Evolutionary conservation across 64 coral and sea anemone species (phyloP).

Genomic region (Montipora efflorescens): DNA sequence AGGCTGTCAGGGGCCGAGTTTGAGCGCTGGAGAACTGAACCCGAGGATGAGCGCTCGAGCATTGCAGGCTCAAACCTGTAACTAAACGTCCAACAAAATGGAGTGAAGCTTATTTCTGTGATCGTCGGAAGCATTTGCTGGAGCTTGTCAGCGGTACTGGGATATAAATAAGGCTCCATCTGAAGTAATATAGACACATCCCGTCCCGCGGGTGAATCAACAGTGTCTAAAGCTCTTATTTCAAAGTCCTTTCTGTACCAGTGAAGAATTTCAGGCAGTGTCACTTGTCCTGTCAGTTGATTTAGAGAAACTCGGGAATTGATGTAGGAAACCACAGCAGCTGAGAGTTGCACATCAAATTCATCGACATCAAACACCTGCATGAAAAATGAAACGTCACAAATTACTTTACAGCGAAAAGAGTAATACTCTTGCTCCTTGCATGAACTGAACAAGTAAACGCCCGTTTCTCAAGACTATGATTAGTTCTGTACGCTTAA

Average conservation of each 20-base stretch:
- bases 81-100: conserved; percentile 90
- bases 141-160: conserved; percentile 50
- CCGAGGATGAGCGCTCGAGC: conserved; percentile 77
- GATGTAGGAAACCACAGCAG: conserved; percentile 67
- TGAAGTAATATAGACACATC: conserved; percentile 73
- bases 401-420: too few species aligned
- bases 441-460: too few species aligned
- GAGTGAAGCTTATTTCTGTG: conserved; percentile 73
- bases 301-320: conserved; percentile 66
- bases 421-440: too few species aligned
- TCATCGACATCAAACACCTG: conserved; percentile 84
- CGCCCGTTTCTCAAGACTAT: too few species aligned
- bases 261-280: conserved; percentile 81
- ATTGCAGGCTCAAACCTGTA: conserved; percentile 84
- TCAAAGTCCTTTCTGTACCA: conserved; percentile 94
- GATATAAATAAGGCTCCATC: conserved; percentile 76
- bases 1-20: conserved; percentile 82
- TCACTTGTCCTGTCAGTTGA: conserved; percentile 70
- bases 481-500: background rate
- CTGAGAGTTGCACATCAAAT: conserved; percentile 64
- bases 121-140: conserved; percentile 74
- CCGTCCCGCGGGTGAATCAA: conserved; percentile 21
- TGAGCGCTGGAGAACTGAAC: conserved; percentile 73
- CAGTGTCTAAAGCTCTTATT: background rate
- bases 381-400: background rate